These are phyloP conservation scores for Bergia sp. DNA, from an alignment of 92 coral and sea anemone species.

Conservation along the genomic window DNA sequence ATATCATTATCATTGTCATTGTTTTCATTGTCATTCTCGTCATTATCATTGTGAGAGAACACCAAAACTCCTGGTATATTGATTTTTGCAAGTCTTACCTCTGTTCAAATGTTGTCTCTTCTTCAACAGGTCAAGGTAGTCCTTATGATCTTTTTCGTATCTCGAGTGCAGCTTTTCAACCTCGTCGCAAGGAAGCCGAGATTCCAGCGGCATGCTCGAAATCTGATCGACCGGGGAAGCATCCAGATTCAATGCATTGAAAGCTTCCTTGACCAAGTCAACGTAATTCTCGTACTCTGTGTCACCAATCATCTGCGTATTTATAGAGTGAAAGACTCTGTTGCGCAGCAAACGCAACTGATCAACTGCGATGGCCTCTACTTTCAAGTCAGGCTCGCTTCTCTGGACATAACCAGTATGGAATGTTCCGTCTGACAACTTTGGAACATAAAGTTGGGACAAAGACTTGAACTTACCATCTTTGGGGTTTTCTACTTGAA, in stretches of 20 bases:
- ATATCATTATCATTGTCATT: no score
- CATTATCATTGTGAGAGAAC: no score
- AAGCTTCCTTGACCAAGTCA: background rate
- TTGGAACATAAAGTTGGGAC: slow-evolving; percentile 4
- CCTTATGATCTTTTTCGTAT: background rate
- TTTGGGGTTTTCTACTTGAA: background rate
- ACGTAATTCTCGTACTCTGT: background rate
- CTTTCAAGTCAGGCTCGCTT: background rate
- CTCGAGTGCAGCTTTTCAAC: background rate
- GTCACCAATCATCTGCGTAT: background rate
- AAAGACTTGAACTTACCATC: slow-evolving; percentile 12
- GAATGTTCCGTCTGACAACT: background rate
- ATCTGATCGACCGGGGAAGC: background rate
- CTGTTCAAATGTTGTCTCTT: no score
- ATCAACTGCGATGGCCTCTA: background rate
- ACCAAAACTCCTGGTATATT: no score
- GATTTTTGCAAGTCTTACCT: no score
- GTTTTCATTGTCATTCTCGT: no score
- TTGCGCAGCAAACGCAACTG: slow-evolving; percentile 13
- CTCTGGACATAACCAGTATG: background rate
- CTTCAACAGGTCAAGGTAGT: background rate
- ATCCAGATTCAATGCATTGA: background rate
- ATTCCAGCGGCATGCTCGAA: background rate
- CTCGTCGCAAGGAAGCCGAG: background rate
- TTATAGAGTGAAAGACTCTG: slow-evolving; percentile 2